Evolutionary conservation across 2,888 invertebrate genomes (phyloP), one percentile per base, ranked within the genome.

Genomic region (Dryocosmus kuriphilus): DNA sequence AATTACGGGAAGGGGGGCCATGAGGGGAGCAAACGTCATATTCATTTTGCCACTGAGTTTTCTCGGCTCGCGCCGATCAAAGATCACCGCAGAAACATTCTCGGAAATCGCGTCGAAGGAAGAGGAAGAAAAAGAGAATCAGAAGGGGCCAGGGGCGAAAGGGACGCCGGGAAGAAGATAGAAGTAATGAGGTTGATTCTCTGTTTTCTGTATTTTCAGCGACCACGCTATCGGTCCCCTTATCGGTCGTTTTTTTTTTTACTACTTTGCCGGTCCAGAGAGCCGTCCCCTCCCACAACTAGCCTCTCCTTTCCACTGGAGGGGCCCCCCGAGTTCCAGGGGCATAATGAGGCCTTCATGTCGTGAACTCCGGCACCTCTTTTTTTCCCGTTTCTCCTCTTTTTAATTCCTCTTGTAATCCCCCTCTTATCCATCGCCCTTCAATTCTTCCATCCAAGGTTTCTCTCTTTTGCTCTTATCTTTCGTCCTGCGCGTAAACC

Each of bases 151-250:
- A 2, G 63, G 57, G 57, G 61, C 61, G 35, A 16, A 82, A 80
- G 77, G 78, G 79, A 74, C 73, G 30, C 16, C 57, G 80, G 78
- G 79, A 83, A 80, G 78, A 80, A 87, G 90, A 90, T 89, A 88
- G 86, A 89, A 90, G 90, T 89, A 90, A 90, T 88, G 90, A 90
- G 89, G 89, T 87, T 89, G 89, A 89, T 89, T 89, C 88, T 87
- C 87, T 90, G 88, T 88, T 90, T 90, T 90, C 88, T 87, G 89
- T 88, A 86, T 89, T 89, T 90, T 86, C 85, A 88, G 86, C 85
- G 85, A 85, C 86, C 82, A 80, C 81, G 83, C 85, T 89, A 90
- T 90, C 89, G 88, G 85, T 51, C 57, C 82, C 86, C 87, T 89
- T 90, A 90, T 90, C 89, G 87, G 62, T 82, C 82, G 81, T 80